Conservation (phyloP, 1,140 invertebrate genomes). For the Zaprionus nigranus region DNA sequence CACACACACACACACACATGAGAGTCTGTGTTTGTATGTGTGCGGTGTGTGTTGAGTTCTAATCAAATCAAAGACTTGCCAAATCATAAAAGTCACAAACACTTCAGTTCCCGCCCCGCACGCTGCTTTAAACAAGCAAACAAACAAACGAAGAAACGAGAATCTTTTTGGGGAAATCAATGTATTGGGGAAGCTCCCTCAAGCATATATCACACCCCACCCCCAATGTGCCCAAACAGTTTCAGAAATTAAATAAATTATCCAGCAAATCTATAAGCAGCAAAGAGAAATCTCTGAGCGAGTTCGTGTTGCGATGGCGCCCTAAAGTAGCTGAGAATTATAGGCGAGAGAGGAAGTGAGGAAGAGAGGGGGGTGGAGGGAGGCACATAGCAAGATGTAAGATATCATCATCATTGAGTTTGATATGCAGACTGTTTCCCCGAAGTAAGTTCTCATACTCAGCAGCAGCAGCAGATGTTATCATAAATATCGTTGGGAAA, state of each 20-base stretch:
- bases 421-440: background rate
- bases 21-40: background rate
- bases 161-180: background rate
- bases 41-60: conserved; percentile 43
- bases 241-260: conserved; percentile 44
- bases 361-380: too few species aligned
- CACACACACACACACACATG: background rate
- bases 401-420: conserved; percentile 9
- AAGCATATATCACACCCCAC: background rate
- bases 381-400: background rate
- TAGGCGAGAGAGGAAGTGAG: background rate
- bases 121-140: conserved; percentile 25
- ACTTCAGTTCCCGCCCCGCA: conserved; percentile 52
- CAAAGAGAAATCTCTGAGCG: conserved; percentile 7
- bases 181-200: background rate
- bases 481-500: background rate
- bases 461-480: background rate
- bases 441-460: background rate
- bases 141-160: conserved; percentile 23
- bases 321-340: background rate
- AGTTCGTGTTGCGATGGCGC: background rate
- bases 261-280: conserved; percentile 15
- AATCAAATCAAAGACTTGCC: conserved; percentile 76
- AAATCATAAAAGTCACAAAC: conserved; percentile 57
- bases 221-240: background rate